A percentile compares a stretch with the other conserved stretches of the same genome.
These are phyloP conservation scores for Anastatus disparis DNA, from an alignment of 1,140 invertebrate genomes.

Conservation along the genomic window DNA sequence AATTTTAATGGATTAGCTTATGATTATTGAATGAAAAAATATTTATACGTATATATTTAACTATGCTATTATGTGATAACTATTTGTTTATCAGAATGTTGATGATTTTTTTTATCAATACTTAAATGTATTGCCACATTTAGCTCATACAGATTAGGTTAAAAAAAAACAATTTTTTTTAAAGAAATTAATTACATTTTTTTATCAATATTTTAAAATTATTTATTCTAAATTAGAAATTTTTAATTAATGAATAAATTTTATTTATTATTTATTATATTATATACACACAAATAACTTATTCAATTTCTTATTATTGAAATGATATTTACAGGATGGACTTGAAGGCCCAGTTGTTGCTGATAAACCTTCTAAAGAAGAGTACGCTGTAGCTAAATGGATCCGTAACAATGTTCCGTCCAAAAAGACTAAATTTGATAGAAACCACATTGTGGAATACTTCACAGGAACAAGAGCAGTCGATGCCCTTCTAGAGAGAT, in stretches of 20 bases:
- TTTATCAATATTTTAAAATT: background rate
- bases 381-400: constrained; percentile 94
- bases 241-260: background rate
- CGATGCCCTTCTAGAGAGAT: constrained; percentile 86
- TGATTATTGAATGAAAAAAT: too few relatives aligned
- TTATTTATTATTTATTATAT: constrained; percentile 33
- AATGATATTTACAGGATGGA: constrained; percentile 68
- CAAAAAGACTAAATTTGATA: constrained; percentile 91
- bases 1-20: too few relatives aligned
- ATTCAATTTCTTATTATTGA: background rate
- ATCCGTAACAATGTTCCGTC: constrained; percentile 90
- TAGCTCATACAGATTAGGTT: too few relatives aligned
- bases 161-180: background rate
- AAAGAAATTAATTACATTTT: background rate
- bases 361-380: constrained; percentile 88
- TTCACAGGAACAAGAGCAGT: constrained; percentile 95
- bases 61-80: too few relatives aligned
- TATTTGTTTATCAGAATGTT: too few relatives aligned
- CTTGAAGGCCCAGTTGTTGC: constrained; percentile 66
- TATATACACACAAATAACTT: background rate
- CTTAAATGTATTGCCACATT: too few relatives aligned
- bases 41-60: too few relatives aligned
- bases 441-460: constrained; percentile 96
- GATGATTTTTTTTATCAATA: too few relatives aligned
- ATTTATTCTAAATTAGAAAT: too few relatives aligned